Conservation (phyloP, 53 echinoderm and acorn worm genomes). For the Hippasteria phrygiana region DNA sequence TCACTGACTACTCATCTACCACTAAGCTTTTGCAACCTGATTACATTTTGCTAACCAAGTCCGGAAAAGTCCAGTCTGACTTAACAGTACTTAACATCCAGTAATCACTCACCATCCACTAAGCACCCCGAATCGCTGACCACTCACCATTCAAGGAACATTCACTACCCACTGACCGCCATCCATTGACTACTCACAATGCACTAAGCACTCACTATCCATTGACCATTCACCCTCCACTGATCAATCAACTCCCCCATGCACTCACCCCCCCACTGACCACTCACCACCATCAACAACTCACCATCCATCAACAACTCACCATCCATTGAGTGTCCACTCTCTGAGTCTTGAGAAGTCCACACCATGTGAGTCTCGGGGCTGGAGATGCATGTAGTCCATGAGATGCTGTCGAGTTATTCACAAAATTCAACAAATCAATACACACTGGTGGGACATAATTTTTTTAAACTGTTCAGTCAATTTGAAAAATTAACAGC, state of each 20-base stretch:
- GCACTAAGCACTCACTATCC: neutral
- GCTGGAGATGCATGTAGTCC: constrained; percentile 96
- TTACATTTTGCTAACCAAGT: too few relatives aligned
- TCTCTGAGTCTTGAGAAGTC: constrained; percentile 97
- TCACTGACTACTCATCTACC: too few relatives aligned
- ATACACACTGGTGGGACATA: neutral
- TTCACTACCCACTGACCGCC: neutral
- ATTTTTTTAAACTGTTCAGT: neutral
- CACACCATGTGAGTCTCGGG: constrained; percentile 91
- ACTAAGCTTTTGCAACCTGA: too few relatives aligned
- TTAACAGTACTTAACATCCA: too few relatives aligned
- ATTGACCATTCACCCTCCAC: neutral
- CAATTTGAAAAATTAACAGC: too few relatives aligned
- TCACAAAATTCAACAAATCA: neutral
- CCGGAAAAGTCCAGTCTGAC: too few relatives aligned
- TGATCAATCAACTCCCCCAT: neutral
- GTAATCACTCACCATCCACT: too few relatives aligned
- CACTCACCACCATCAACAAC: constrained; percentile 6
- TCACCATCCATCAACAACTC: constrained; percentile 76
- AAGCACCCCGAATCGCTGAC: neutral
- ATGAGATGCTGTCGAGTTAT: constrained; percentile 81
- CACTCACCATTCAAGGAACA: neutral
- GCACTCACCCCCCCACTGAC: neutral
- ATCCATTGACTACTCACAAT: neutral
- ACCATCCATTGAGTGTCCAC: constrained; percentile 97